A percentile compares a stretch with the other conserved stretches of the same genome.
Conservation (phyloP, 1,140 invertebrate species). For the Trachymyrmex septentrionalis region DNA sequence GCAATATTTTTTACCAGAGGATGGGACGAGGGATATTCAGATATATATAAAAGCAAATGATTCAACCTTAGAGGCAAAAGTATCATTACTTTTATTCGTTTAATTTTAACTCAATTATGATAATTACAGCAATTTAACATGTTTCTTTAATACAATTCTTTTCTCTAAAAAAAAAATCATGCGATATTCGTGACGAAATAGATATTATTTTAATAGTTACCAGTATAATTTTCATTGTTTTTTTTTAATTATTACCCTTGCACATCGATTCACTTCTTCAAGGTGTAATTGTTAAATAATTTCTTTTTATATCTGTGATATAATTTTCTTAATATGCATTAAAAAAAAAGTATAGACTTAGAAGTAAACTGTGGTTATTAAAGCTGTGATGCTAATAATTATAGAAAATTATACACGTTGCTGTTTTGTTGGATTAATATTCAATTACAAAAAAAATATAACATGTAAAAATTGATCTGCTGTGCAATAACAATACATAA, state of each 20-base stretch:
- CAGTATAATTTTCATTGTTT: slow-evolving; percentile 61
- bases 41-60: slow-evolving; percentile 76
- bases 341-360: slow-evolving; percentile 30
- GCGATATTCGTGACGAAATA: slow-evolving; percentile 44
- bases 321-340: slow-evolving; percentile 44
- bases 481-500: slow-evolving; percentile 45
- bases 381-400: slow-evolving; percentile 44
- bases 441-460: background rate
- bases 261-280: slow-evolving; percentile 81
- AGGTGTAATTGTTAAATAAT: slow-evolving; percentile 64
- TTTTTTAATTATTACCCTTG: slow-evolving; percentile 62
- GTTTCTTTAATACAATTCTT: slow-evolving; percentile 2
- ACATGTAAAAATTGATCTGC: slow-evolving; percentile 21
- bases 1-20: slow-evolving; percentile 87
- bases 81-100: slow-evolving; percentile 72
- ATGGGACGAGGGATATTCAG: slow-evolving; percentile 84
- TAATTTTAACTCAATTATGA: slow-evolving; percentile 80
- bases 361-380: slow-evolving; percentile 48
- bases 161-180: slow-evolving; percentile 33
- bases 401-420: slow-evolving; percentile 24
- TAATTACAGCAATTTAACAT: slow-evolving; percentile 44
- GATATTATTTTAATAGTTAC: slow-evolving; percentile 63
- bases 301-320: slow-evolving; percentile 71
- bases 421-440: slow-evolving; percentile 29
- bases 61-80: slow-evolving; percentile 79